A percentile compares a stretch with the other conserved stretches of the same genome.
phyloP scores from a whole-genome alignment of 2,113 vertebrate species.

The Anolis sagrei region DNA sequence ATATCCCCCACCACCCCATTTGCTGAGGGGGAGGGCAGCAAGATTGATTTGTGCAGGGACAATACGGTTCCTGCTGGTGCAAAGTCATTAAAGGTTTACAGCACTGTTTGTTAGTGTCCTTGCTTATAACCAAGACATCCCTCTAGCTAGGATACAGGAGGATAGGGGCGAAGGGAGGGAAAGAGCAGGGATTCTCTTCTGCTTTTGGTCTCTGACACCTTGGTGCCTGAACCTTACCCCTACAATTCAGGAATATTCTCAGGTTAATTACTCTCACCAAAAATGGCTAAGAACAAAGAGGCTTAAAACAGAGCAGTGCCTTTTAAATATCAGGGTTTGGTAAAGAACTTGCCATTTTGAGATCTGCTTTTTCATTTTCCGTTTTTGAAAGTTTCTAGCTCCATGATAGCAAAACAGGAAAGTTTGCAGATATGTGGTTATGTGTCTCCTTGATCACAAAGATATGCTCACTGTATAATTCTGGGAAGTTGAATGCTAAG shows the following conservation, averaged over 20 bases:
- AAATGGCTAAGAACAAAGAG: neutral
- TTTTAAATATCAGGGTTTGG: neutral
- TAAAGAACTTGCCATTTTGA: neutral
- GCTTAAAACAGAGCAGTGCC: neutral
- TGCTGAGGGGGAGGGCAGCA: neutral
- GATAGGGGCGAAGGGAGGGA: neutral
- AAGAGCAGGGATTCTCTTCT: neutral
- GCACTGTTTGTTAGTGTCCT: conserved; percentile 1
- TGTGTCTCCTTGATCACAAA: neutral
- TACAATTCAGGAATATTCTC: neutral
- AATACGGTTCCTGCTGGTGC: conserved; percentile 12
- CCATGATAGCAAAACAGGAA: neutral
- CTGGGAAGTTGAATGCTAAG: neutral
- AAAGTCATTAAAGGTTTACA: conserved; percentile 33
- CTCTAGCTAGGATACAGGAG: neutral
- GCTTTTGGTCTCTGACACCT: conserved; percentile 17
- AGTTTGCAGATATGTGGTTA: neutral
- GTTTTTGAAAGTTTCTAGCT: neutral
- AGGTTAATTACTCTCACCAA: neutral
- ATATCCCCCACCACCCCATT: neutral
- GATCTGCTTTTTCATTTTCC: neutral
- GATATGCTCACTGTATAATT: neutral
- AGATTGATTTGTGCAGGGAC: conserved; percentile 17
- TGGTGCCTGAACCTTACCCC: neutral
- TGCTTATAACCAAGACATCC: conserved; percentile 20